Base-by-base conservation (phyloP, 2,888 invertebrate genomes). In the Ophonus ardosiacus region DNA sequence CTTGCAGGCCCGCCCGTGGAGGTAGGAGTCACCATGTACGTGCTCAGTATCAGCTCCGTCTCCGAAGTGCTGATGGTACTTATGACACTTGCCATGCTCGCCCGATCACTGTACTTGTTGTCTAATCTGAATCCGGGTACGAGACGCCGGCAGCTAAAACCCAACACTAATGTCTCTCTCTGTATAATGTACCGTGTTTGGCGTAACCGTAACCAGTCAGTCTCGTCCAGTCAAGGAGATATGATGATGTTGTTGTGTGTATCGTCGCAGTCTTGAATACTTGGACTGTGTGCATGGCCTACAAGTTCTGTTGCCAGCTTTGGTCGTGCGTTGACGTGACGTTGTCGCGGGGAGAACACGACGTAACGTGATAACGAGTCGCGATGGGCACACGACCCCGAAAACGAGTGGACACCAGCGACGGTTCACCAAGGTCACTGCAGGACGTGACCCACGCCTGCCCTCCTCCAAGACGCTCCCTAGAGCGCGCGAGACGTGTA, bases 11-110 rank as follows among this genome's bases (percentile, higher is more conserved):
- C 96, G 93, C 97, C 98, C 92, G 98, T 98, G 93, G 97, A 97
- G 93, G 98, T 98, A 93, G 97, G 97, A 93, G 97, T 98, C 93
- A 98, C 98, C 93, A 97, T 98, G 96, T 97, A 97, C 95, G 98
- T 98, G 93, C 96, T 98, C 93, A 97, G 97, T 94, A 98, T 98
- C 95, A 97, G 97, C 94, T 97, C 98, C 93, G 97, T 98, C 93
- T 98, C 98, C 93, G 98, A 98, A 95, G 98, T 98, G 93, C 95
- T 97, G 94, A 98, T 98, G 98, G 98, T 98, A 96, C 90, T 87
- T 89, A 88, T 87, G 86, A 83, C 78, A 74, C 85, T 85, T 80
- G 79, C 80, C 85, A 80, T 80, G 85, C 85, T 79, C 85, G 81
- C 81, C 74, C 81, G 84, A 86, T 85, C 81, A 81, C 81, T 86